phyloP scores from a whole-genome alignment of 2,888 invertebrate genomes.

The Halictus quadricinctus region DNA sequence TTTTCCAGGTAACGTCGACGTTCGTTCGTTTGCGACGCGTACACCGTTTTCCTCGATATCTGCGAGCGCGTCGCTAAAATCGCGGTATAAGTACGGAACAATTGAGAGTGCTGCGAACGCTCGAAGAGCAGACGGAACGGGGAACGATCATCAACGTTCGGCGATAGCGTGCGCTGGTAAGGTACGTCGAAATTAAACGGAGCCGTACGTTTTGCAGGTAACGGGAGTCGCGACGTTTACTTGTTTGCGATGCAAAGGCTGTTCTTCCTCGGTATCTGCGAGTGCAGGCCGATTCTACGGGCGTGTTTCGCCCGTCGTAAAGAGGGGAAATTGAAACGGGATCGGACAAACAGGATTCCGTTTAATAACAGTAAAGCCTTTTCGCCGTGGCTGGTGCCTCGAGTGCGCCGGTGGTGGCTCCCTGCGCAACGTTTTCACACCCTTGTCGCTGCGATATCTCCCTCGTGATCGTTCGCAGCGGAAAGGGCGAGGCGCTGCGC shows the following conservation, averaged over 20 bases:
- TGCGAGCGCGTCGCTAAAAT: background rate
- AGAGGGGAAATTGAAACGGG: constrained; percentile 29
- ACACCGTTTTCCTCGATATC: background rate
- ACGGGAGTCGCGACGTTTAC: background rate
- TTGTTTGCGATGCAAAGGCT: background rate
- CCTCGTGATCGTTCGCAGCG: constrained; percentile 39
- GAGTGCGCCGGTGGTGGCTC: constrained; percentile 17
- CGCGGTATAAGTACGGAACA: background rate
- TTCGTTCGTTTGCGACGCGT: background rate
- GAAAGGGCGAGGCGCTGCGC: constrained; percentile 24
- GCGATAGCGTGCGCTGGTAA: background rate
- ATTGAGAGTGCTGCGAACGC: background rate
- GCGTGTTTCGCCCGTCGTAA: background rate
- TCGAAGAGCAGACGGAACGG: background rate
- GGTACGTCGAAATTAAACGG: background rate
- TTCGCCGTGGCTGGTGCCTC: background rate
- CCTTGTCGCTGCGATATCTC: constrained; percentile 52
- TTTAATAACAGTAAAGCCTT: constrained; percentile 32
- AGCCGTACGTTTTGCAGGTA: background rate
- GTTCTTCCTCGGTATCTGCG: background rate
- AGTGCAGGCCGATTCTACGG: background rate
- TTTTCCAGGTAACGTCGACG: background rate
- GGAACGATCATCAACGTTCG: background rate
- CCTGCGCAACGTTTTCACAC: constrained; percentile 18
- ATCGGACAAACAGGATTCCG: constrained; percentile 37